Conservation (phyloP, 2,888 invertebrate genomes). For the Drosophila histrio region DNA sequence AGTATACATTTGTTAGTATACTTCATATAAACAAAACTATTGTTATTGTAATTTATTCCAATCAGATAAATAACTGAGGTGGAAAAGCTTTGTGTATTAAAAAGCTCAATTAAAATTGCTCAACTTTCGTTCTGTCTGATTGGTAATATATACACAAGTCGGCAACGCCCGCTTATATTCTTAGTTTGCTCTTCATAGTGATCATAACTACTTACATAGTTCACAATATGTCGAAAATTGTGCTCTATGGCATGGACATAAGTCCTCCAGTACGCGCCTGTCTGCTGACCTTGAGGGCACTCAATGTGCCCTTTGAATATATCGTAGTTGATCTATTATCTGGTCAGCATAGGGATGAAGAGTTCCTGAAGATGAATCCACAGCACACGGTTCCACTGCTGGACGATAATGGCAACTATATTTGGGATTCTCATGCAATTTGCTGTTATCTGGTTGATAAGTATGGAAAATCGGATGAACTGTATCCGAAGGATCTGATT, state of each 20-base stretch:
- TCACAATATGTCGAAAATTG: slow-evolving; percentile 49
- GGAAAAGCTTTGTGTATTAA: slow-evolving; percentile 6
- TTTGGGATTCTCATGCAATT: slow-evolving; percentile 85
- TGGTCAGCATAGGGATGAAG: slow-evolving; percentile 61
- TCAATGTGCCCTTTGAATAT: slow-evolving; percentile 85
- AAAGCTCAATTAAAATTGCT: slow-evolving; percentile 1
- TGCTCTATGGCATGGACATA: slow-evolving; percentile 67
- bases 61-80: background rate
- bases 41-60: background rate
- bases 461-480: slow-evolving; percentile 85
- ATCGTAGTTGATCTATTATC: slow-evolving; percentile 48
- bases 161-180: slow-evolving; percentile 8
- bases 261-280: slow-evolving; percentile 88
- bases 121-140: background rate
- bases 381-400: slow-evolving; percentile 84
- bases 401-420: slow-evolving; percentile 71
- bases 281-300: slow-evolving; percentile 86
- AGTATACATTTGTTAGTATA: background rate
- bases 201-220: background rate
- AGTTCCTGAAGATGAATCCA: slow-evolving; percentile 85
- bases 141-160: background rate
- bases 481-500: slow-evolving; percentile 86
- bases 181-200: background rate
- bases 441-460: slow-evolving; percentile 85
- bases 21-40: slow-evolving; percentile 1